phyloP scores from a whole-genome alignment of 2,888 invertebrate genomes.

The Iphiclides podalirius region DNA sequence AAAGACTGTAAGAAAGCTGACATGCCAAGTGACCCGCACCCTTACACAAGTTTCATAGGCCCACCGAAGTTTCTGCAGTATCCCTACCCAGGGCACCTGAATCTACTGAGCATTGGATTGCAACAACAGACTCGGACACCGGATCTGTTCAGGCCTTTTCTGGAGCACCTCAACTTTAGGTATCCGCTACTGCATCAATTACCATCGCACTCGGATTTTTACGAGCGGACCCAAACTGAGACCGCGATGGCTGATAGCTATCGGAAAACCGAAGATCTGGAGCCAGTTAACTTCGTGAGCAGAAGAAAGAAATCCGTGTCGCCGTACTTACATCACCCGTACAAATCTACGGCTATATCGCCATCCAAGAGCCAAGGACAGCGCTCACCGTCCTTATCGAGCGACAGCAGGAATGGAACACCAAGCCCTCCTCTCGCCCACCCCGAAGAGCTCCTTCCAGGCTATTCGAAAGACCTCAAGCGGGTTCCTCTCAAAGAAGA shows the following conservation, averaged over 20 bases:
- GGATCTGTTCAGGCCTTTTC: conserved; percentile 71
- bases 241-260: conserved; percentile 48
- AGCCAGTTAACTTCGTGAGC: conserved; percentile 54
- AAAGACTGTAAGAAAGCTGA: conserved; percentile 68
- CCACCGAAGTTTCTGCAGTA: conserved; percentile 81
- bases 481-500: conserved; percentile 77
- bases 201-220: conserved; percentile 58
- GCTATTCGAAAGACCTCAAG: conserved; percentile 66
- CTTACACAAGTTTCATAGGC: conserved; percentile 60
- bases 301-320: conserved; percentile 67
- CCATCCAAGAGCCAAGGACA: conserved; percentile 68
- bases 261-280: conserved; percentile 58
- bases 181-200: conserved; percentile 66
- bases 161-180: conserved; percentile 68
- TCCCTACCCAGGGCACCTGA: conserved; percentile 82
- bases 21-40: conserved; percentile 60
- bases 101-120: conserved; percentile 82
- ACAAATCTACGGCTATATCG: conserved; percentile 55
- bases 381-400: conserved; percentile 61
- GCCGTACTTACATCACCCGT: conserved; percentile 67
- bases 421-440: conserved; percentile 76
- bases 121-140: conserved; percentile 78
- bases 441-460: conserved; percentile 68
- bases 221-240: conserved; percentile 47
- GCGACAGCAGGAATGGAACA: conserved; percentile 77